Percentiles rank a stretch among this genome's conserved stretches.
These are phyloP conservation scores for Entelurus aequoreus DNA, from an alignment of 2,113 vertebrate species.

Conservation along the genomic window DNA sequence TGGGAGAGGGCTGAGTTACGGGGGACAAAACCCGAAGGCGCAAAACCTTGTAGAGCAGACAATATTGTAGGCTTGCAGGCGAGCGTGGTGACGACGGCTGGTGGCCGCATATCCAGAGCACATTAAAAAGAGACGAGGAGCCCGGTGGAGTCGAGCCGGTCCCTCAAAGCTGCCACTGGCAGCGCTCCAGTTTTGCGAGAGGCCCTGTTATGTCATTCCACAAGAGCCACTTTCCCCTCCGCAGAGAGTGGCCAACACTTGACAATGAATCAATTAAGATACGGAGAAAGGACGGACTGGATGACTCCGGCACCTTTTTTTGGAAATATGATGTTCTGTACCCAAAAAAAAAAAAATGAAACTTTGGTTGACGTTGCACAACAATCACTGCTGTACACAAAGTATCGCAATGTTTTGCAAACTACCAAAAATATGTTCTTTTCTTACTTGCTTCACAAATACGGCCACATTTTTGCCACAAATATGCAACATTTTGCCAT, in stretches of 20 bases:
- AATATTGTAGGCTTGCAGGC: slow-evolving; percentile 34
- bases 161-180: slow-evolving; percentile 56
- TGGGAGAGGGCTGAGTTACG: neutral
- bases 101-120: slow-evolving; percentile 50
- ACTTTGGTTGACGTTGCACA: no score
- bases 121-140: slow-evolving; percentile 59
- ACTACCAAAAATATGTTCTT: no score
- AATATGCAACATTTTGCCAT: no score
- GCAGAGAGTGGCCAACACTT: slow-evolving; percentile 3
- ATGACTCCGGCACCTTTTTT: neutral
- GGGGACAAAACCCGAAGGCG: slow-evolving; percentile 12
- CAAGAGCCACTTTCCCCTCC: slow-evolving; percentile 32
- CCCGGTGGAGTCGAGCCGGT: slow-evolving; percentile 30
- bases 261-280: slow-evolving; percentile 12
- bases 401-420: no score
- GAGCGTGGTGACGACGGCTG: slow-evolving; percentile 28
- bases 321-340: neutral
- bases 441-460: no score
- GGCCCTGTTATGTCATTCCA: slow-evolving; percentile 57
- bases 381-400: no score
- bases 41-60: neutral
- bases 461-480: no score
- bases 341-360: no score
- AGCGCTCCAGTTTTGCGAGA: slow-evolving; percentile 47
- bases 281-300: neutral